Evolutionary conservation across 2,888 invertebrate genomes (phyloP).

Genomic region (Antheraea yamamai): DNA sequence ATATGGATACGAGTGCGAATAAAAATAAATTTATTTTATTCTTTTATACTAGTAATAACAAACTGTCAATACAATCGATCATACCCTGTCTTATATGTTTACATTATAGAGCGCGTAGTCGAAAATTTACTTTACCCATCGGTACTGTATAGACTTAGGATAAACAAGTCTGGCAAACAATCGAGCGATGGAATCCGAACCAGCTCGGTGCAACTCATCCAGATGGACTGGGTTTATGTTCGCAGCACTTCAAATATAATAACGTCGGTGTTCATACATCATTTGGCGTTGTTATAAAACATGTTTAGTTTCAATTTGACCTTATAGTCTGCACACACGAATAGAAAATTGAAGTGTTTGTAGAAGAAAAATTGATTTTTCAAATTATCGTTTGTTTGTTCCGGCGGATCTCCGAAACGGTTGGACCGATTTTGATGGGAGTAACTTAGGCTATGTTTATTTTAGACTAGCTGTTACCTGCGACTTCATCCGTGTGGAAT

Average conservation of each 20-base stretch:
- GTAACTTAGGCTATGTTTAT: too few relatives aligned
- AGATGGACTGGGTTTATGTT: constrained; percentile 41
- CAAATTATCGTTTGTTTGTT: too few relatives aligned
- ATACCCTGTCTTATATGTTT: constrained; percentile 20
- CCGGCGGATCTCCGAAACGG: too few relatives aligned
- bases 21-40: neutral
- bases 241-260: constrained; percentile 15
- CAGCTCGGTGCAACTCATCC: constrained; percentile 23
- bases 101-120: constrained; percentile 23
- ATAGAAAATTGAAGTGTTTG: too few relatives aligned
- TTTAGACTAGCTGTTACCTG: too few relatives aligned
- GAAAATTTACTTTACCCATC: constrained; percentile 46
- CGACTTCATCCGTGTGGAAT: too few relatives aligned
- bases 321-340: neutral
- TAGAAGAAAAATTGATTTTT: too few relatives aligned
- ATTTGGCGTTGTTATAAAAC: neutral
- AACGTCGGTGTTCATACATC: neutral
- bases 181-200: constrained; percentile 33
- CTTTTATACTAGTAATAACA: neutral
- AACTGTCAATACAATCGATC: constrained; percentile 20
- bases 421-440: too few relatives aligned
- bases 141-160: constrained; percentile 41
- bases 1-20: too few relatives aligned
- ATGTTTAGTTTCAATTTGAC: neutral
- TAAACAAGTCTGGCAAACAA: constrained; percentile 47